Base-by-base conservation (phyloP, 2,113 vertebrate species). In the Podilymbus podiceps region DNA sequence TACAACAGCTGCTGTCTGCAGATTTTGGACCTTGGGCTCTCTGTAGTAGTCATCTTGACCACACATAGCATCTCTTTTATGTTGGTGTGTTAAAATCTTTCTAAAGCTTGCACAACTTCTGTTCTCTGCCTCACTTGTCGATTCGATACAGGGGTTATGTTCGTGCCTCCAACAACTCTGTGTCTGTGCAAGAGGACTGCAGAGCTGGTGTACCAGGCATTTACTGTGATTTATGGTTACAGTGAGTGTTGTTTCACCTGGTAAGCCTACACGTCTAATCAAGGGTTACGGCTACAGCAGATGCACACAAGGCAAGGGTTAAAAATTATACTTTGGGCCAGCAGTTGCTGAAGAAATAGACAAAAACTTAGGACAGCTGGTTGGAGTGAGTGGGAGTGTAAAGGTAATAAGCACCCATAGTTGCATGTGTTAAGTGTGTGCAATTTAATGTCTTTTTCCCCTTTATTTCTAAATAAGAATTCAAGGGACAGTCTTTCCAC, bases 61-160 rank as follows among this genome's bases (percentile, higher is more conserved):
- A 38, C 30, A 33, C 3, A 1, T 9, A 20, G 69, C 22, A 13
- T 25, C 6, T 23, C 28, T n/a, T 81, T 42, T 53, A 14, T 79
- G 82, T 44, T 50, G 56, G 19, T 30, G 8, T 31, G 22, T 53
- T 52, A 68, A 77, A 28, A 49, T n/a, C 46, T 82, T 63, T 78
- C n/a, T 38, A 33, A 78, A 82, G 27, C 20, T 76, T 44, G 19
- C 17, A 9, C 7, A 5, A 23, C 49, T 82, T 78, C 59, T 62
- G 11, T 68, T 74, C 31, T 69, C 19, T 1, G 2, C 31, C 15
- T n/a, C 1, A 1, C 24, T 11, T 52, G 42, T 12, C 3, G 5
- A 14, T 67, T 74, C 0, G 6, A 24, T 33, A 15, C 23, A 38
- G 50, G 25, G 16, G 6, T 63, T 67, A 35, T 52, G 38, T 22